phyloP scores from a whole-genome alignment of 2,113 vertebrate genomes.

The Heloderma charlesbogerti region DNA sequence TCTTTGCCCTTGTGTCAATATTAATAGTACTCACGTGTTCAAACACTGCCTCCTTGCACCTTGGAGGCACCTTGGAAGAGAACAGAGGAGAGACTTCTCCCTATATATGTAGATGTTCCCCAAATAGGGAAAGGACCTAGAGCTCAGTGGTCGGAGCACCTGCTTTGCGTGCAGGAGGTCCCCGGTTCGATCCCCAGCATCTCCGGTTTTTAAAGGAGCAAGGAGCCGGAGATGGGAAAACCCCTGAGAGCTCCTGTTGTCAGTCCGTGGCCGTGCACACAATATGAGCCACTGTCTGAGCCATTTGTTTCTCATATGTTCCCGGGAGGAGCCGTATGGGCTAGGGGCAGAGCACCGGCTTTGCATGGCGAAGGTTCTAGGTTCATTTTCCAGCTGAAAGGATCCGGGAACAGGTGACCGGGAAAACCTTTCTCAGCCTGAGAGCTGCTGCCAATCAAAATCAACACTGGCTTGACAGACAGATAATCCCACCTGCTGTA shows the following conservation, averaged over 20 bases:
- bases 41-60: not conserved
- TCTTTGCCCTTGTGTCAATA: slow-evolving; percentile 5
- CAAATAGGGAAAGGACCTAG: not conserved
- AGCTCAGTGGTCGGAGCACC: not conserved
- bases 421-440: too few species aligned
- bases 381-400: too few species aligned
- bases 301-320: too few species aligned
- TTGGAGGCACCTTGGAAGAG: slow-evolving; percentile 9
- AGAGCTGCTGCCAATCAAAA: too few species aligned
- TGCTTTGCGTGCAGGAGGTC: not conserved
- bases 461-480: too few species aligned
- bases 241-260: not conserved
- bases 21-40: not conserved
- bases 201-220: not conserved
- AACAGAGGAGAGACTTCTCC: not conserved
- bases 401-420: too few species aligned
- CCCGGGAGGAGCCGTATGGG: too few species aligned
- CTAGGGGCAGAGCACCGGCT: too few species aligned
- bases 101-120: not conserved
- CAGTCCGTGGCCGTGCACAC: too few species aligned
- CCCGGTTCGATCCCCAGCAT: not conserved
- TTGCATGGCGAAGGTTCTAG: too few species aligned
- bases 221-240: not conserved
- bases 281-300: too few species aligned
- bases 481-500: too few species aligned